Base-by-base conservation (phyloP, 2,113 vertebrate genomes). In the Odontophorus gujanensis region DNA sequence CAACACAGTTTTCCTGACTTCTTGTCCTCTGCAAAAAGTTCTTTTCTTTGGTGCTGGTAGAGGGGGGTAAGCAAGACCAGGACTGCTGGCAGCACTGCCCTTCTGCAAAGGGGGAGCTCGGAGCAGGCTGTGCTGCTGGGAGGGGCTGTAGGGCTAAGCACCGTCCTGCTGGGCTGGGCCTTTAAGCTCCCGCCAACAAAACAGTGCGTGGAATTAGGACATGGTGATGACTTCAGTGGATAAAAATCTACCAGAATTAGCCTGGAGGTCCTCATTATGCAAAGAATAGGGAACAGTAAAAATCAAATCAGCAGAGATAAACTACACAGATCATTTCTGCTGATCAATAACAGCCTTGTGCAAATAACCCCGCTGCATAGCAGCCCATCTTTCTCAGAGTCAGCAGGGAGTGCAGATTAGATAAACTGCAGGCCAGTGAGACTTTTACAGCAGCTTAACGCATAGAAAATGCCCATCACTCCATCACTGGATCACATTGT, bases 291-390 rank as follows among this genome's bases (percentile, higher is more conserved):
- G 48, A 48, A 28, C 68, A 62, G 94, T 74, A 89, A 89, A 96
- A 87, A 90, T 81, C 86, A 97, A 94, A 80, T 81, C 79, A 94
- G 91, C 75, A 82, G 93, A 92, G 92, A 92, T 76, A 82, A 94
- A 96, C 16, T 32, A 75, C 81, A 55, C 9, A 36, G 72, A 78
- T 86, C 73, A 26, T 80, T 43, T 80, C 78, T 94, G 84, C 76
- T 95, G 89, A 90, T 96, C 84, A 34, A 83, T 96, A 82, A 85
- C 59, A 48, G 71, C 36, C 89, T 87, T 87, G 75, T 93, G 91
- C 91, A 89, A 58, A 83, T 85, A 75, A 92, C 69, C 66, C 75
- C 62, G 80, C 12, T 91, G 42, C 61, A 42, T 30, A 68, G 57
- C 67, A 59, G 68, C 71, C 51, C 62, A 21, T 53, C 91, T 90